Conservation (phyloP, 1,140 invertebrate species). For the Drosophila takahashii region DNA sequence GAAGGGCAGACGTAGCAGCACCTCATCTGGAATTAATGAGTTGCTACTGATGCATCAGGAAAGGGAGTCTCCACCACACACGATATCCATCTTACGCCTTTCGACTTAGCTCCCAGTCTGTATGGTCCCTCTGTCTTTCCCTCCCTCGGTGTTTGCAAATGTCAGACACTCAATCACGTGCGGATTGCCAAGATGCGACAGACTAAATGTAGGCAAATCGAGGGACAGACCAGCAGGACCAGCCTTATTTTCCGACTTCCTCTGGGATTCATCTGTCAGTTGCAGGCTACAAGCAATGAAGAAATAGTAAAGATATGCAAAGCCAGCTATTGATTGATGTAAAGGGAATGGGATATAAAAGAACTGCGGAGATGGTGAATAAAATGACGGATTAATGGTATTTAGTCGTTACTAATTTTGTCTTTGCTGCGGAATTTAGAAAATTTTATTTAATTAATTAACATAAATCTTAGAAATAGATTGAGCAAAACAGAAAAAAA, state of each 20-base stretch:
- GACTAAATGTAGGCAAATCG: conserved; percentile 20
- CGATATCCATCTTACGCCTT: conserved; percentile 27
- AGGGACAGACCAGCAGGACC: conserved; percentile 21
- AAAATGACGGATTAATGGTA: neutral
- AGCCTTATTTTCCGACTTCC: conserved; percentile 6
- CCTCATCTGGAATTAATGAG: conserved; percentile 66
- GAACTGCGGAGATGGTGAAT: neutral
- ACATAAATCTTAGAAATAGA: neutral
- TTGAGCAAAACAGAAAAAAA: too few relatives aligned
- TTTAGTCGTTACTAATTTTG: neutral
- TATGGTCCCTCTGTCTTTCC: neutral
- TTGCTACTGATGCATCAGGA: conserved; percentile 45
- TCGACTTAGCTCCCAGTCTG: conserved; percentile 21
- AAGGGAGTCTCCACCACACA: neutral
- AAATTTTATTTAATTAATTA: neutral
- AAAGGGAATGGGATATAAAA: conserved; percentile 7
- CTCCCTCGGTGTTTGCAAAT: conserved; percentile 43
- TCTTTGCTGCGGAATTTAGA: neutral
- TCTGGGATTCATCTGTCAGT: conserved; percentile 5
- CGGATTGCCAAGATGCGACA: conserved; percentile 24
- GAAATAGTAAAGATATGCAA: conserved; percentile 20
- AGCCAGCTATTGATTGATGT: conserved; percentile 27
- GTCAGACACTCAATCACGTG: conserved; percentile 66
- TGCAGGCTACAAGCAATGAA: neutral
- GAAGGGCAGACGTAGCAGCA: neutral